Evolutionary conservation across 2,888 invertebrate genomes (phyloP).

Genomic region (Toxonevra muliebris): DNA sequence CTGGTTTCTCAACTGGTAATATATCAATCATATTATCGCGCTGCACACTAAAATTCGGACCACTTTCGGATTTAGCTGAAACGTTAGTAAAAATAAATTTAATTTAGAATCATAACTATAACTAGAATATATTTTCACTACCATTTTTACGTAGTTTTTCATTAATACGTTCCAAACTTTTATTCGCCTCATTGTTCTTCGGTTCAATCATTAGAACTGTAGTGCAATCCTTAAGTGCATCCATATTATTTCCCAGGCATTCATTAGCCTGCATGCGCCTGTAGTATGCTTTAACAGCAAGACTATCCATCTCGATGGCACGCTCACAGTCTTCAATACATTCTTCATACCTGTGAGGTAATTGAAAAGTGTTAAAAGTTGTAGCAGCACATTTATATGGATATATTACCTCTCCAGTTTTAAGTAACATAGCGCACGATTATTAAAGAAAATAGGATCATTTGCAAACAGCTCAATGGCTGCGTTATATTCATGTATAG

Average conservation of each 20-base stretch:
- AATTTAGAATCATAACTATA: not conserved
- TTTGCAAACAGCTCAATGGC: conserved; percentile 85
- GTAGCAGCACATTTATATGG: not conserved
- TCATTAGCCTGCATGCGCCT: conserved; percentile 82
- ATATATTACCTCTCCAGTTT: conserved; percentile 77
- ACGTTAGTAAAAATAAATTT: not conserved
- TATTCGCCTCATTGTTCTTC: conserved; percentile 75
- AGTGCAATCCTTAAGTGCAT: conserved; percentile 77
- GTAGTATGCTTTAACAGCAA: conserved; percentile 85
- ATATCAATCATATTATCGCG: conserved; percentile 53
- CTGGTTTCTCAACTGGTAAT: conserved; percentile 55
- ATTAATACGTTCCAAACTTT: conserved; percentile 59
- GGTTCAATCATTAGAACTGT: conserved; percentile 81
- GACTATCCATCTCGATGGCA: conserved; percentile 80
- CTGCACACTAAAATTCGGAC: conserved; percentile 51
- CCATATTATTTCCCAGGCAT: conserved; percentile 74
- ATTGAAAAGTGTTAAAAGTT: not conserved
- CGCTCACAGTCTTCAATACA: conserved; percentile 77
- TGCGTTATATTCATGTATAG: conserved; percentile 84
- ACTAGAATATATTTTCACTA: conserved; percentile 31
- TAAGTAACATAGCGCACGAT: conserved; percentile 86
- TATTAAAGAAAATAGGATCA: conserved; percentile 84
- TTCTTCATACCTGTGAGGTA: conserved; percentile 46
- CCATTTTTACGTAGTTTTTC: conserved; percentile 52
- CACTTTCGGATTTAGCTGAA: conserved; percentile 38